Evolutionary conservation across 2,888 invertebrate genomes (phyloP).

Genomic region (Bimastos eiseni): DNA sequence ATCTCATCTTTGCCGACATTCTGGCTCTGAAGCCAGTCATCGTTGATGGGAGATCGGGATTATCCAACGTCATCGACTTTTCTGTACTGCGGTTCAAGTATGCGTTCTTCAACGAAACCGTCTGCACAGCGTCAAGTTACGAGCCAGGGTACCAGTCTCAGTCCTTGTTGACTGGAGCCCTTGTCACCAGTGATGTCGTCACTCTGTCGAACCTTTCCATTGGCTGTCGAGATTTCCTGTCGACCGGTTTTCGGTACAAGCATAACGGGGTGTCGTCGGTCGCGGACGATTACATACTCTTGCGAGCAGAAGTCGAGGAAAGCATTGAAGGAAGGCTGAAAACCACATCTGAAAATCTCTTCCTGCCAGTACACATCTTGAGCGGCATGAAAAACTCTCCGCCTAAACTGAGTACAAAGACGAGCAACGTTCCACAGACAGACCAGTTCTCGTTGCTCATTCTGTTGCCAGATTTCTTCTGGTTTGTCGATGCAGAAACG

Average conservation of each 20-base stretch:
- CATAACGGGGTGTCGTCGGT: not conserved
- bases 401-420: conserved; percentile 8
- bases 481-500: conserved; percentile 23
- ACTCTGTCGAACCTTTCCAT: not conserved
- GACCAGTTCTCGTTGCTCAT: conserved; percentile 15
- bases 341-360: not conserved
- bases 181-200: not conserved
- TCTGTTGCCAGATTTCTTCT: not conserved
- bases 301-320: not conserved
- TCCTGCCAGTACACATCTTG: not conserved
- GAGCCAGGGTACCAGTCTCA: not conserved
- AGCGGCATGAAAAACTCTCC: conserved; percentile 15
- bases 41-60: not conserved
- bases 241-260: not conserved
- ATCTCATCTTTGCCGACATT: conserved; percentile 9
- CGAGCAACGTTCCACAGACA: not conserved
- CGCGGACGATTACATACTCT: not conserved
- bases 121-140: not conserved
- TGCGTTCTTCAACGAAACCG: not conserved
- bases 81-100: conserved; percentile 16
- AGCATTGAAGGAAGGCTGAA: not conserved
- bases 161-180: not conserved
- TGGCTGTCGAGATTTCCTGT: conserved; percentile 4
- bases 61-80: not conserved
- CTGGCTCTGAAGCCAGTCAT: not conserved